Evolutionary conservation across 2,113 vertebrate genomes (phyloP).

Genomic region (Gymnobelideus leadbeateri): DNA sequence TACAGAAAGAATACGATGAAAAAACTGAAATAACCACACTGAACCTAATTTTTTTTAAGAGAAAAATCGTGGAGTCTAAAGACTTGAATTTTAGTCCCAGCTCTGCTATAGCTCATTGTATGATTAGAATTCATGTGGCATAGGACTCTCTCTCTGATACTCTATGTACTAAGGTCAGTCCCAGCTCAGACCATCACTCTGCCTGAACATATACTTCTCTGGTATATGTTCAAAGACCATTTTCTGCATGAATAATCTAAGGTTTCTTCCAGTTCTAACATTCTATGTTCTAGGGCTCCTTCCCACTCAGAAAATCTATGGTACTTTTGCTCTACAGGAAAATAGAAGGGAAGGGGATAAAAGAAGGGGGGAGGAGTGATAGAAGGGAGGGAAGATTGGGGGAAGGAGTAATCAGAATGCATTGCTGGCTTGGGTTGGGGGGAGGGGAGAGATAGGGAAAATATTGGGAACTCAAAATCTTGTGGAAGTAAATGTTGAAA

Average conservation of each 20-base stretch:
- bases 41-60: not conserved
- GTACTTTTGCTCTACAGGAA: too few relatives aligned
- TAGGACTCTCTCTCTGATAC: not conserved
- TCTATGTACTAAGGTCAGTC: not conserved
- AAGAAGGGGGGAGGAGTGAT: too few relatives aligned
- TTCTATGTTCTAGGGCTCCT: not conserved
- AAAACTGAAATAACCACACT: not conserved
- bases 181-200: not conserved
- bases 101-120: too few relatives aligned
- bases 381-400: too few relatives aligned
- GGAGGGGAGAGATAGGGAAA: too few relatives aligned
- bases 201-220: not conserved
- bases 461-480: too few relatives aligned
- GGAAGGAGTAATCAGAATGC: too few relatives aligned
- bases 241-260: not conserved
- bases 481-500: too few relatives aligned
- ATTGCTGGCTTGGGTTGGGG: too few relatives aligned
- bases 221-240: not conserved
- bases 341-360: too few relatives aligned
- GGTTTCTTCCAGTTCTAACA: not conserved
- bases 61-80: not conserved
- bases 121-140: not conserved
- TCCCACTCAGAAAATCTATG: not conserved
- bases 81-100: not conserved
- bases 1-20: not conserved